These are phyloP conservation scores for Hecatera dysodea DNA, from an alignment of 2,888 invertebrate species.

Conservation along the genomic window DNA sequence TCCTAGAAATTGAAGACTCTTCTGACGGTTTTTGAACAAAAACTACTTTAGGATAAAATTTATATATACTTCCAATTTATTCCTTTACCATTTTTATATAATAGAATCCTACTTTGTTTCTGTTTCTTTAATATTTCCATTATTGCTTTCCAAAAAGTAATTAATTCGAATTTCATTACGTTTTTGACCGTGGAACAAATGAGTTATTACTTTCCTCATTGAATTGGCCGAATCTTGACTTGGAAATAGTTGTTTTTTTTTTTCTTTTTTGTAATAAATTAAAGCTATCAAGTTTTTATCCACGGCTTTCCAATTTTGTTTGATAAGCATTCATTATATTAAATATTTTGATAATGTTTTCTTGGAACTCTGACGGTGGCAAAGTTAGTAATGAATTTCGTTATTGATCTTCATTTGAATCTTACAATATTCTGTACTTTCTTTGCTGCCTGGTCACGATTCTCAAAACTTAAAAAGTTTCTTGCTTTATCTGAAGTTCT, in stretches of 20 bases:
- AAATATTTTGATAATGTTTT: not conserved
- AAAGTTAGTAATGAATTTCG: not conserved
- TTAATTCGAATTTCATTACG: constrained; percentile 39
- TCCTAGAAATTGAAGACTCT: too few species aligned
- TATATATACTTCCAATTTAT: constrained; percentile 13
- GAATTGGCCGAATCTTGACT: not conserved
- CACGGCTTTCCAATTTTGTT: constrained; percentile 4
- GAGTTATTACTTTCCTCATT: constrained; percentile 47
- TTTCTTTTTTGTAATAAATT: constrained; percentile 10
- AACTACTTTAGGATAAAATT: too few species aligned
- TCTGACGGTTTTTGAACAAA: too few species aligned
- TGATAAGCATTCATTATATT: constrained; percentile 10
- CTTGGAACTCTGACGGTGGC: not conserved
- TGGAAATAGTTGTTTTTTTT: constrained; percentile 27
- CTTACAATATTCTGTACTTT: too few species aligned
- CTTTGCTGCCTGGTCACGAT: too few species aligned
- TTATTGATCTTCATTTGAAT: not conserved
- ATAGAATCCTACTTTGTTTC: constrained; percentile 7
- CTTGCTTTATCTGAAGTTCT: too few species aligned
- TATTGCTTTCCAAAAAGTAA: constrained; percentile 29
- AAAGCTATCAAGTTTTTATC: constrained; percentile 2
- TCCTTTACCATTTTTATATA: not conserved
- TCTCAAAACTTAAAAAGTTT: too few species aligned
- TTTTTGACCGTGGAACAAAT: constrained; percentile 27
- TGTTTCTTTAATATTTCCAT: constrained; percentile 9